Conservation (phyloP, 1,140 invertebrate species). For the Halotydeus destructor region DNA sequence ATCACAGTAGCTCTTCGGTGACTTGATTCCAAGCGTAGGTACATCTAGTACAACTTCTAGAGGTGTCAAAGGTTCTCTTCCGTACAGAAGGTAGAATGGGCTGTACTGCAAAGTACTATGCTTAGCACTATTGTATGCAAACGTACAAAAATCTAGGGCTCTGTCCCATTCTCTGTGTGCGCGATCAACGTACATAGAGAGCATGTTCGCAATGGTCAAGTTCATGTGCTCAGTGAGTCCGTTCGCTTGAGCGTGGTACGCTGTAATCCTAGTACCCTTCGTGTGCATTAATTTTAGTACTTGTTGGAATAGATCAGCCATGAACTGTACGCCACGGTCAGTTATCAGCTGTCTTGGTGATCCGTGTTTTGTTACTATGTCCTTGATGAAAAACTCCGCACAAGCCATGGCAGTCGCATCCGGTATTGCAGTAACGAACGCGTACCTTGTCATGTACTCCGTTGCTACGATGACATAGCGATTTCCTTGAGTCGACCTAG, state of each 20-base stretch:
- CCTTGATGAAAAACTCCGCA: slow-evolving; percentile 17
- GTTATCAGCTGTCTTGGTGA: slow-evolving; percentile 18
- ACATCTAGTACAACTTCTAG: neutral
- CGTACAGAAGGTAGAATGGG: slow-evolving; percentile 19
- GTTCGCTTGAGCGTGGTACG: slow-evolving; percentile 13
- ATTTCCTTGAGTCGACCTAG: slow-evolving; percentile 14
- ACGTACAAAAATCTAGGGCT: slow-evolving; percentile 15
- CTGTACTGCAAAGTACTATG: slow-evolving; percentile 13
- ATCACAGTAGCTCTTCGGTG: neutral
- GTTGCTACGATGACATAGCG: slow-evolving; percentile 16
- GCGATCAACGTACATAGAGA: slow-evolving; percentile 16
- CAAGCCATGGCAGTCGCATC: slow-evolving; percentile 2
- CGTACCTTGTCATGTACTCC: slow-evolving; percentile 20
- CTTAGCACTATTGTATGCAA: slow-evolving; percentile 5
- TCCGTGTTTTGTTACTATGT: slow-evolving; percentile 24
- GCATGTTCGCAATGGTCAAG: too few species aligned
- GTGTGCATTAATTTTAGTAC: slow-evolving; percentile 7
- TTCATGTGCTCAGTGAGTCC: too few species aligned
- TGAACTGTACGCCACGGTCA: slow-evolving; percentile 8
- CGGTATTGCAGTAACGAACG: slow-evolving; percentile 13
- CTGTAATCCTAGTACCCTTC: slow-evolving; percentile 12
- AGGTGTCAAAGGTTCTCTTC: slow-evolving; percentile 13
- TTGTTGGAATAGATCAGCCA: slow-evolving; percentile 1
- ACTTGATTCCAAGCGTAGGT: neutral
- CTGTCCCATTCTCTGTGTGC: too few species aligned